These are phyloP conservation scores for Eudyptes chrysolophus DNA, from an alignment of 2,113 vertebrate species.

Conservation along the genomic window DNA sequence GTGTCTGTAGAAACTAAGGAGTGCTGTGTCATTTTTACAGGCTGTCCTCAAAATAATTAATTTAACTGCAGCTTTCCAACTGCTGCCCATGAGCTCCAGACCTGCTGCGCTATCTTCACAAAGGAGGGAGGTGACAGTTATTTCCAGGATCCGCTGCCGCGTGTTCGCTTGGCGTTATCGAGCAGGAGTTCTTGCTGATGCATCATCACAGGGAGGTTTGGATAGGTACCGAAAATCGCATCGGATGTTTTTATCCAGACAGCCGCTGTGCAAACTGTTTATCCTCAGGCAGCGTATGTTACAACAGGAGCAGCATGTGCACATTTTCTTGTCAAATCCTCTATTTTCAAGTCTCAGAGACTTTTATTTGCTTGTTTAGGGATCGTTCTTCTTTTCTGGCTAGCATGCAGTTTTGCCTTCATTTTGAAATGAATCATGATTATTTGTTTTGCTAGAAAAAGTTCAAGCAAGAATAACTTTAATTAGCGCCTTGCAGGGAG, in stretches of 20 bases:
- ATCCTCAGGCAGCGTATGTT: rapidly evolving
- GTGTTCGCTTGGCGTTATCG: rapidly evolving
- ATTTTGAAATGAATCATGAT: neutral
- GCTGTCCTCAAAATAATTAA: neutral
- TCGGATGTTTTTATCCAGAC: neutral
- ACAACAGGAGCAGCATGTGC: neutral
- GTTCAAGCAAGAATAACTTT: neutral
- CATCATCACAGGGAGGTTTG: neutral
- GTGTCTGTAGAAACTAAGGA: neutral
- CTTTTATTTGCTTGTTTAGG: neutral
- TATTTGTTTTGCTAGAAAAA: neutral
- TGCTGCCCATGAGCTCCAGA: neutral
- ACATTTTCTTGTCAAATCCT: neutral
- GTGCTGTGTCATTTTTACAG: neutral
- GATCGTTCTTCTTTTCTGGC: neutral
- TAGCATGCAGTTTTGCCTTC: neutral
- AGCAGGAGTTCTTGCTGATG: neutral
- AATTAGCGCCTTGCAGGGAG: neutral
- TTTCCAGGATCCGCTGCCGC: neutral
- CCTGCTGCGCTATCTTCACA: rapidly evolving
- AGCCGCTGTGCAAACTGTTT: neutral
- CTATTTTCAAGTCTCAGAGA: neutral
- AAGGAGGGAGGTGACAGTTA: neutral
- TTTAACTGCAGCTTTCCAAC: neutral
- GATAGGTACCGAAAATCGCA: neutral